A percentile compares a stretch with the other conserved stretches of the same genome.
Evolutionary conservation across 2,888 invertebrate genomes (phyloP).

Genomic region (Troides oblongomaculatus): DNA sequence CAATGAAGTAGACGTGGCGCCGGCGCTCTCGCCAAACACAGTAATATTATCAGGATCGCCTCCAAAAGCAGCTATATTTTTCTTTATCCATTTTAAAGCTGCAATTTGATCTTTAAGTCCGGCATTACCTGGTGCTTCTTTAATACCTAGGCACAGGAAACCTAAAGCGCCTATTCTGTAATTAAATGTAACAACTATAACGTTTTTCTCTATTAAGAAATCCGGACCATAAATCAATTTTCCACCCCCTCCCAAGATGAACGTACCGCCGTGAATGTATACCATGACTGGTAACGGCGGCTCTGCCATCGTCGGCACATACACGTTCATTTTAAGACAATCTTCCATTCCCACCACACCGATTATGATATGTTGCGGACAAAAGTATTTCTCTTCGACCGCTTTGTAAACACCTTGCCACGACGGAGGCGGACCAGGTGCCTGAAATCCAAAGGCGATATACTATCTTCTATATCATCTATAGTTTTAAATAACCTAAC

Average conservation of each 20-base stretch:
- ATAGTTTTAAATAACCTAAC: too few species aligned
- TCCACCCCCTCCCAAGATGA: slow-evolving; percentile 61
- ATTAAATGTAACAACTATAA: slow-evolving; percentile 67
- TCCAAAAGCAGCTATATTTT: slow-evolving; percentile 68
- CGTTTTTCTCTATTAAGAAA: slow-evolving; percentile 60
- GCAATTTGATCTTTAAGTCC: slow-evolving; percentile 70
- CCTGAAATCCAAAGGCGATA: slow-evolving; percentile 43
- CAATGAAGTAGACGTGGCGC: slow-evolving; percentile 57
- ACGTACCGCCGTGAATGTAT: slow-evolving; percentile 68
- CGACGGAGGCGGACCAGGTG: slow-evolving; percentile 60
- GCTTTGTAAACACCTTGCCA: slow-evolving; percentile 67
- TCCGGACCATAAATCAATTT: slow-evolving; percentile 63
- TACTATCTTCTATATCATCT: too few species aligned
- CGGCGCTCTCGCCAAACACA: slow-evolving; percentile 70
- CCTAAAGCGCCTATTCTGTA: slow-evolving; percentile 69
- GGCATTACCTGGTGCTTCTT: slow-evolving; percentile 70
- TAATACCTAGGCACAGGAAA: slow-evolving; percentile 63
- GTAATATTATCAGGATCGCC: slow-evolving; percentile 69
- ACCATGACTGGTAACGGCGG: slow-evolving; percentile 65
- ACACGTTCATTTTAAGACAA: slow-evolving; percentile 65
- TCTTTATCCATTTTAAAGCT: slow-evolving; percentile 69
- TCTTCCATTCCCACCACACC: slow-evolving; percentile 60
- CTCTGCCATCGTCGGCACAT: slow-evolving; percentile 50
- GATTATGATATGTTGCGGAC: slow-evolving; percentile 50
- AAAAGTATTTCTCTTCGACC: slow-evolving; percentile 53